These are phyloP conservation scores for Dasypolia templi DNA, from an alignment of 2,888 invertebrate genomes.

Conservation along the genomic window DNA sequence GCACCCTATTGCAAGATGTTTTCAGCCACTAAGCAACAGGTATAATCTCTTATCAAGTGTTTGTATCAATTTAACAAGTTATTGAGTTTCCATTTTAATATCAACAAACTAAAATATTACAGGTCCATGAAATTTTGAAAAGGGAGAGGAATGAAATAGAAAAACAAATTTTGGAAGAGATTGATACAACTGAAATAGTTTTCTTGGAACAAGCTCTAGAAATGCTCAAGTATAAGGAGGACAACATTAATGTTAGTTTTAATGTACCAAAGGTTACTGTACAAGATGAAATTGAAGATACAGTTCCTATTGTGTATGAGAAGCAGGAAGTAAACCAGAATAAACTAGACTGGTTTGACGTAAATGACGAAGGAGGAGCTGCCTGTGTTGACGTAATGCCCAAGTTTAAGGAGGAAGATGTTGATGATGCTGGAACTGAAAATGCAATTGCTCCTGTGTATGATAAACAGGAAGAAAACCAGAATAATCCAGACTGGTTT, in stretches of 20 bases:
- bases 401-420: slow-evolving; percentile 8
- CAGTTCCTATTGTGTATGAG: slow-evolving; percentile 78
- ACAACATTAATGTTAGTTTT: slow-evolving; percentile 71
- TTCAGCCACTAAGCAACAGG: slow-evolving; percentile 92
- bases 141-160: slow-evolving; percentile 93
- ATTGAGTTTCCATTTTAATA: not conserved
- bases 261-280: slow-evolving; percentile 70
- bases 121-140: slow-evolving; percentile 93
- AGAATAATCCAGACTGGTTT: slow-evolving; percentile 85
- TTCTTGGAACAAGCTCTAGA: slow-evolving; percentile 96
- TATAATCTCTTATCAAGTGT: slow-evolving; percentile 69
- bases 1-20: slow-evolving; percentile 94
- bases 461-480: slow-evolving; percentile 79
- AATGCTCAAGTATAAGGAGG: slow-evolving; percentile 91
- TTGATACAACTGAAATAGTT: slow-evolving; percentile 95
- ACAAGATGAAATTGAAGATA: slow-evolving; percentile 64
- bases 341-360: slow-evolving; percentile 87
- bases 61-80: not conserved
- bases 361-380: slow-evolving; percentile 83
- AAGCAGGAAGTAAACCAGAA: slow-evolving; percentile 79
- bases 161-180: slow-evolving; percentile 92
- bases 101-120: slow-evolving; percentile 48
- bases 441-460: slow-evolving; percentile 74
- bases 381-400: slow-evolving; percentile 74
- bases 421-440: slow-evolving; percentile 45